Percentiles rank a stretch among this genome's conserved stretches.
Evolutionary conservation across 2,113 vertebrate genomes (phyloP).

Genomic region (Monopterus albus): DNA sequence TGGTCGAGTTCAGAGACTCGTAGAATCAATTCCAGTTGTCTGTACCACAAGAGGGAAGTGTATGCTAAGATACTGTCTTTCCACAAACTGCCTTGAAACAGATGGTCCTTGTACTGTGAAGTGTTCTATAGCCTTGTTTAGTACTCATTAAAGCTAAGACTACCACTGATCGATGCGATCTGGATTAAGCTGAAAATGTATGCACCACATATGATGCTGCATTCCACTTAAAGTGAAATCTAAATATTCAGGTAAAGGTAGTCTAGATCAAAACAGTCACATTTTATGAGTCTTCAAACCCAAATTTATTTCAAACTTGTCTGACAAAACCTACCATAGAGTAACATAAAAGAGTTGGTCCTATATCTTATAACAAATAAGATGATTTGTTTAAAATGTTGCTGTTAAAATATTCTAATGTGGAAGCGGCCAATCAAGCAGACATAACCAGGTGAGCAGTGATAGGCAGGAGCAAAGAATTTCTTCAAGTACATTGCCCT

Average conservation of each 20-base stretch:
- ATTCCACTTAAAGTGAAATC: neutral
- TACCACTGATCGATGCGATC: neutral
- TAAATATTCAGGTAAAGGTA: neutral
- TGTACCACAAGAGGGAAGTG: slow-evolving; percentile 57
- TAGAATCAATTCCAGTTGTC: too few species aligned
- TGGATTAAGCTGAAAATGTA: neutral
- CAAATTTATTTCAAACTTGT: too few species aligned
- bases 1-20: neutral
- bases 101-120: neutral
- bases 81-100: neutral
- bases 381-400: slow-evolving; percentile 13
- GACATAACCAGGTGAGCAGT: slow-evolving; percentile 4
- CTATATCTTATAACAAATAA: too few species aligned
- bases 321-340: neutral
- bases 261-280: neutral
- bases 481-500: slow-evolving; percentile 11
- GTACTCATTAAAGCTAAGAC: neutral
- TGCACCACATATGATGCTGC: neutral
- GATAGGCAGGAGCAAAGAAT: slow-evolving; percentile 2
- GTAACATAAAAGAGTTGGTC: neutral
- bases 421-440: slow-evolving; percentile 20
- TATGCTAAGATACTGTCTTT: neutral
- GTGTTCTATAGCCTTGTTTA: neutral
- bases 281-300: neutral
- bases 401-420: slow-evolving; percentile 4